Evolutionary conservation across 92 coral and sea anemone species (phyloP).

Genomic region (Porites divaricata): DNA sequence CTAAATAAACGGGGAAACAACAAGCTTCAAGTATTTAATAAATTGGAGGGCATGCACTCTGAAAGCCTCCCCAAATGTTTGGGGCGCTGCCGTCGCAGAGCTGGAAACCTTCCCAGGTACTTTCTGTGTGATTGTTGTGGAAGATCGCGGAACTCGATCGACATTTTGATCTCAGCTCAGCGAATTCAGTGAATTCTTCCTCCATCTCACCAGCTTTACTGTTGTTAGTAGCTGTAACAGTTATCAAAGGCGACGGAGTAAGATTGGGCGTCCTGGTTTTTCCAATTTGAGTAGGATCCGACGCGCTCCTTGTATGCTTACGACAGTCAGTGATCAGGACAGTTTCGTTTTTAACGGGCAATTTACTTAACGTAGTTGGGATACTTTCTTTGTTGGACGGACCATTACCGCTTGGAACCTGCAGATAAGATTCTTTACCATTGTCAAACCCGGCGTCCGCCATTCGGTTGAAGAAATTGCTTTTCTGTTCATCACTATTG

Average conservation of each 20-base stretch:
- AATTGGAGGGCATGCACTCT: constrained; percentile 27
- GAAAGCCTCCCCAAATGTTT: constrained; percentile 40
- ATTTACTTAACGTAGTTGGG: neutral
- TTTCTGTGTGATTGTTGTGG: constrained; percentile 3
- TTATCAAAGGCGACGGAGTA: neutral
- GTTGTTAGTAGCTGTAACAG: neutral
- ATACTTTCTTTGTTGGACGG: constrained; percentile 4
- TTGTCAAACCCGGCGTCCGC: neutral
- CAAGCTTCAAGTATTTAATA: constrained; percentile 1
- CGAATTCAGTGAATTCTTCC: constrained; percentile 83
- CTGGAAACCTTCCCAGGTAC: neutral
- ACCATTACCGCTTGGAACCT: neutral
- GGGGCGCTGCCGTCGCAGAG: constrained; percentile 7
- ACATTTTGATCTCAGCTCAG: constrained; percentile 70
- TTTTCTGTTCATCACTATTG: neutral
- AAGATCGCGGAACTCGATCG: constrained; percentile 25
- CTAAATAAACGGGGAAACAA: constrained; percentile 10
- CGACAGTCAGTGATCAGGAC: constrained; percentile 51
- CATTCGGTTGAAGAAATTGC: constrained; percentile 1
- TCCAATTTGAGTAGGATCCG: constrained; percentile 46
- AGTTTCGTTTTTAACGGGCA: constrained; percentile 7
- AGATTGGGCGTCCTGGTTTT: neutral
- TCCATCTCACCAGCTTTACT: constrained; percentile 30
- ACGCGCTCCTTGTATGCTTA: constrained; percentile 41
- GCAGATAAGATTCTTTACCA: neutral